Conservation (phyloP, 2,113 vertebrate species). For the Chionodraco myersi region DNA sequence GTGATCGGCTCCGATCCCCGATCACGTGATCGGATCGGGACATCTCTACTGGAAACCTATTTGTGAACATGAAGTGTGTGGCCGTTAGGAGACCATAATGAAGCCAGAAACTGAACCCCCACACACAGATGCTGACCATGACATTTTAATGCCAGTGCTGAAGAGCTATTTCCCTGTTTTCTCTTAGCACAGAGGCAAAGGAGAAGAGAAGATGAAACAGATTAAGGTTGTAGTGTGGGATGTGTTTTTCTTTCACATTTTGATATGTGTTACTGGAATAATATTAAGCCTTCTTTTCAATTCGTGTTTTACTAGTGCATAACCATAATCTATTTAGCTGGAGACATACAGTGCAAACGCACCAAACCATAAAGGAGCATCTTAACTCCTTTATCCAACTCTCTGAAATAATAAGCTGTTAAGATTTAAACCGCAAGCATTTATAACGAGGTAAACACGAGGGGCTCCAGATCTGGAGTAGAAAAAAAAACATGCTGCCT, state of each 20-base stretch:
- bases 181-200: background rate
- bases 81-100: slow-evolving; percentile 2
- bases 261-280: slow-evolving; percentile 29
- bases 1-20: no score
- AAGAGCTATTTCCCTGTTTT: background rate
- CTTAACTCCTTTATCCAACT: slow-evolving; percentile 41
- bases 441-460: slow-evolving; percentile 60
- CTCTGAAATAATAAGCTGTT: slow-evolving; percentile 52
- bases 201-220: slow-evolving; percentile 25
- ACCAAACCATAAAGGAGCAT: slow-evolving; percentile 29
- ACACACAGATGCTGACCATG: slow-evolving; percentile 23
- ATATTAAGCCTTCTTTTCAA: slow-evolving; percentile 21
- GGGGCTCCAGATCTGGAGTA: slow-evolving; percentile 30
- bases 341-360: slow-evolving; percentile 17
- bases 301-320: slow-evolving; percentile 11
- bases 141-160: slow-evolving; percentile 36
- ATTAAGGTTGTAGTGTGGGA: slow-evolving; percentile 12
- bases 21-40: no score
- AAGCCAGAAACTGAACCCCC: slow-evolving; percentile 25
- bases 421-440: slow-evolving; percentile 39
- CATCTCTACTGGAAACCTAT: background rate
- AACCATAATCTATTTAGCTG: slow-evolving; percentile 28
- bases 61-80: slow-evolving; percentile 6
- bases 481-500: slow-evolving; percentile 20
- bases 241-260: slow-evolving; percentile 25